phyloP scores from a whole-genome alignment of 2,797 vertebrate genomes.

The Pelochelys cantorii region DNA sequence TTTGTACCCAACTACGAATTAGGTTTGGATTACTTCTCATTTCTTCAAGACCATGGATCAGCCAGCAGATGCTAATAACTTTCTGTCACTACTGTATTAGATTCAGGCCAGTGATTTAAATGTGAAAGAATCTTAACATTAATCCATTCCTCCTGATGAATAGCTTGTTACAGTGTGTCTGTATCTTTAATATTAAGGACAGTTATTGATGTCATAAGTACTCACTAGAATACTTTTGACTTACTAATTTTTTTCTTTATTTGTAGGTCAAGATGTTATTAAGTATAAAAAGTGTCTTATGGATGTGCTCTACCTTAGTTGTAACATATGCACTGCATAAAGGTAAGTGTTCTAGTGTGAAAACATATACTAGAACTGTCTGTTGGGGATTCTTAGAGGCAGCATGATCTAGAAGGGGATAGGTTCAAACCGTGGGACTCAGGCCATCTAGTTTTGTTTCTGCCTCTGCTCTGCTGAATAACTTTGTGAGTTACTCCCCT shows the following conservation, averaged over 20 bases:
- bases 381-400: neutral
- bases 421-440: neutral
- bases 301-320: slow-evolving; percentile 88
- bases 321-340: slow-evolving; percentile 78
- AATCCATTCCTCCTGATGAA: neutral
- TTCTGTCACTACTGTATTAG: neutral
- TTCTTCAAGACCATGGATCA: neutral
- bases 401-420: accelerated
- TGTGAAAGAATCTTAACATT: neutral
- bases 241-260: slow-evolving; percentile 68
- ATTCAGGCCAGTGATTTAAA: slow-evolving; percentile 29
- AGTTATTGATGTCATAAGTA: neutral
- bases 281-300: slow-evolving; percentile 91
- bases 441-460: neutral
- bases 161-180: neutral
- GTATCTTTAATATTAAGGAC: neutral
- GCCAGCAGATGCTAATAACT: neutral
- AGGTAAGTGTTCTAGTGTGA: slow-evolving; percentile 77
- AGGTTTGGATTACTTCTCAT: neutral
- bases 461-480: neutral
- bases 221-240: neutral
- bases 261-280: slow-evolving; percentile 91
- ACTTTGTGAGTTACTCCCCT: neutral
- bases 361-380: neutral
- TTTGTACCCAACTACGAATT: neutral